Evolutionary conservation across 35 echinoderm and acorn worm genomes (phyloP).

Genomic region (Apostichopus japonicus): DNA sequence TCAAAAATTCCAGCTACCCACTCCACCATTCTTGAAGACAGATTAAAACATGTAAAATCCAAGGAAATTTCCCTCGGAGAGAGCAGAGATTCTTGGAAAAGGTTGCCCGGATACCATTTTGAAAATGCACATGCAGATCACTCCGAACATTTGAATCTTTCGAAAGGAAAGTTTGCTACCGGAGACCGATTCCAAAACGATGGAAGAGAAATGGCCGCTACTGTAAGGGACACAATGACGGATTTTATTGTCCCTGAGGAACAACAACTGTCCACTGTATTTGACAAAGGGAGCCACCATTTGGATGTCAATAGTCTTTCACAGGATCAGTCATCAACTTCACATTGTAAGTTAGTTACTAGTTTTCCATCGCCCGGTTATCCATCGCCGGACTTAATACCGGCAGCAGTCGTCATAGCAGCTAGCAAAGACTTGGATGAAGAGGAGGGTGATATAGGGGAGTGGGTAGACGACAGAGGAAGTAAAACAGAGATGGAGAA

Average conservation of each 20-base stretch:
- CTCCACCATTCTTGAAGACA: background rate
- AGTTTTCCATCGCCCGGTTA: background rate
- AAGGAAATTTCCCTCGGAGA: background rate
- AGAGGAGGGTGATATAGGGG: background rate
- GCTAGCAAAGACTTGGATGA: background rate
- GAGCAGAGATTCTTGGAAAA: background rate
- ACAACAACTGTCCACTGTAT: background rate
- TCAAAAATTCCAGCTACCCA: background rate
- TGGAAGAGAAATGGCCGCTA: background rate
- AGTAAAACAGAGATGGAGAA: background rate
- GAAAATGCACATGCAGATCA: background rate
- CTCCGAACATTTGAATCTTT: too few relatives aligned
- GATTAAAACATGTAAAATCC: background rate
- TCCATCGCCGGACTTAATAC: slow-evolving; percentile 7
- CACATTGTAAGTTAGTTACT: background rate
- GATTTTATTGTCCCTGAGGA: background rate
- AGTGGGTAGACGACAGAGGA: background rate
- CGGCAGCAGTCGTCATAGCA: background rate
- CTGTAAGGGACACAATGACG: background rate
- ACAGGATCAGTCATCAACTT: background rate
- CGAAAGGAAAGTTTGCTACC: too few relatives aligned
- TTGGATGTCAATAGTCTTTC: background rate
- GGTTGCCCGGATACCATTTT: background rate
- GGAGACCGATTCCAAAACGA: too few relatives aligned
- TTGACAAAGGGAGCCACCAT: background rate